Conservation (phyloP, 2,113 vertebrate species). For the Chitala chitala region DNA sequence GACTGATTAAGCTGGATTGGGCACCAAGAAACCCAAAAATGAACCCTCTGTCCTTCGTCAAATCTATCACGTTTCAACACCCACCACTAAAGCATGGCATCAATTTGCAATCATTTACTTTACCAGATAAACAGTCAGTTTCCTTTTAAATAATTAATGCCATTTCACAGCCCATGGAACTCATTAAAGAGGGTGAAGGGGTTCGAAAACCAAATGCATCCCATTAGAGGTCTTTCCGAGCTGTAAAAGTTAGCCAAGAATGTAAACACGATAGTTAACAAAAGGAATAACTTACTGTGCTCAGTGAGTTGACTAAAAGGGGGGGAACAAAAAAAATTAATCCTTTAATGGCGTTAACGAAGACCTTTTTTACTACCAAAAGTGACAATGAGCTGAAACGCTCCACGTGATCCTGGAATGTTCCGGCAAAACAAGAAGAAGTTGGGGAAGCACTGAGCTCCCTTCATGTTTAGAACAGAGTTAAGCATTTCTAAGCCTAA, state of each 20-base stretch:
- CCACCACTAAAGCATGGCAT: background rate
- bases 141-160: background rate
- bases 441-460: background rate
- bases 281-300: too few relatives aligned
- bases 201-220: background rate
- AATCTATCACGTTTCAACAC: background rate
- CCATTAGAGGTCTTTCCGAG: background rate
- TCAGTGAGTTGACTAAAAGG: background rate
- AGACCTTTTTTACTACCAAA: background rate
- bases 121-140: too few relatives aligned
- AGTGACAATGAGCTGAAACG: background rate
- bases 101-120: background rate
- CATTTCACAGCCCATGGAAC: background rate
- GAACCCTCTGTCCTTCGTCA: background rate
- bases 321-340: background rate
- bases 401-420: too few relatives aligned
- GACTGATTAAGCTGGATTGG: too few relatives aligned
- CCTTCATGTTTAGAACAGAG: background rate
- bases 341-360: background rate
- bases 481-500: background rate
- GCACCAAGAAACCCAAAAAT: background rate
- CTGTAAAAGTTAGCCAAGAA: slow-evolving; percentile 4
- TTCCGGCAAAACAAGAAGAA: background rate
- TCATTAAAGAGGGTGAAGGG: background rate
- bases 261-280: slow-evolving; percentile 8